These are phyloP conservation scores for Plectropomus leopardus DNA, from an alignment of 2,113 vertebrate genomes.

Conservation along the genomic window DNA sequence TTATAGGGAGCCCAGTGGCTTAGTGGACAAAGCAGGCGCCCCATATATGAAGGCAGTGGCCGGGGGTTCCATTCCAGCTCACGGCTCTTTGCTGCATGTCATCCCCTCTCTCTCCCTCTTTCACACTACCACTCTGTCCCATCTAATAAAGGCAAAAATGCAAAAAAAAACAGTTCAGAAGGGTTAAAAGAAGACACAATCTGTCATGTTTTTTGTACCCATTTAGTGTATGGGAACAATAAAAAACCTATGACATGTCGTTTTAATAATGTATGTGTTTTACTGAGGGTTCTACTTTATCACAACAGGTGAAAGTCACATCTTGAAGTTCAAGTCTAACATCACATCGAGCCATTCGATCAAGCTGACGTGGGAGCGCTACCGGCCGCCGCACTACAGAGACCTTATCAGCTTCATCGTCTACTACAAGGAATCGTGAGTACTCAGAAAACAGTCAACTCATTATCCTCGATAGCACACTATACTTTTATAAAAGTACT, in stretches of 20 bases:
- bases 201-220: background rate
- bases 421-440: constrained; percentile 99
- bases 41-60: too few species aligned
- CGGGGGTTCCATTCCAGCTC: too few species aligned
- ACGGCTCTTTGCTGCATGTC: too few species aligned
- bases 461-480: background rate
- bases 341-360: constrained; percentile 90
- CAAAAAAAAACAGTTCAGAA: too few species aligned
- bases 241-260: background rate
- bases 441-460: constrained; percentile 51
- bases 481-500: background rate
- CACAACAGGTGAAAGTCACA: constrained; percentile 91
- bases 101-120: too few species aligned
- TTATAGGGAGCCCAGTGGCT: too few species aligned
- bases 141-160: too few species aligned
- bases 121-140: too few species aligned
- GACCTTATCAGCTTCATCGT: constrained; percentile 97
- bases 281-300: constrained; percentile 34
- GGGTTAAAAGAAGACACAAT: too few species aligned
- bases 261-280: background rate
- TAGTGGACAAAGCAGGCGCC: too few species aligned
- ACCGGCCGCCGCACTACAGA: constrained; percentile 89
- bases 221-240: background rate
- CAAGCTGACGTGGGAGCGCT: constrained; percentile 91
- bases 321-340: constrained; percentile 92